Conservation (phyloP, 2,888 invertebrate genomes). For the Iselma pallidipennis region DNA sequence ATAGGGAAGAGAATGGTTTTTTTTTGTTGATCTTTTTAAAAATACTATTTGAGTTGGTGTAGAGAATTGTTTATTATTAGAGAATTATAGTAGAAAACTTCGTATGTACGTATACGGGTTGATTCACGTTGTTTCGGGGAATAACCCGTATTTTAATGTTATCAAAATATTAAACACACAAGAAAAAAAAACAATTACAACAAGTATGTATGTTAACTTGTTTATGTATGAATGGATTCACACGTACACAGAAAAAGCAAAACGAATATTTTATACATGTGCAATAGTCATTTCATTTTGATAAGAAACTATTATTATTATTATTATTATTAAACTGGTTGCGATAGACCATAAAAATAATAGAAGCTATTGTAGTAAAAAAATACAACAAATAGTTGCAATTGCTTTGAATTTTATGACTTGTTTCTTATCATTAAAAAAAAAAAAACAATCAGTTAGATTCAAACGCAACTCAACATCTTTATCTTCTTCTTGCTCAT, state of each 20-base stretch:
- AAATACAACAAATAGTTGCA: slow-evolving; percentile 5
- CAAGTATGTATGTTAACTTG: slow-evolving; percentile 12
- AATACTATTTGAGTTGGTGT: slow-evolving; percentile 26
- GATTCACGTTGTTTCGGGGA: slow-evolving; percentile 23
- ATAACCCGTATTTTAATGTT: slow-evolving; percentile 35
- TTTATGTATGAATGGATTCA: slow-evolving; percentile 18
- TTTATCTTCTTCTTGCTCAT: too few relatives aligned
- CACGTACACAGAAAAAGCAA: slow-evolving; percentile 15
- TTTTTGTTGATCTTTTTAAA: slow-evolving; percentile 25
- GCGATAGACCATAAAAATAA: slow-evolving; percentile 29
- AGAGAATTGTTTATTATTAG: slow-evolving; percentile 32
- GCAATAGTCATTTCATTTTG: slow-evolving; percentile 24
- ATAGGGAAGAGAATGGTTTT: too few relatives aligned
- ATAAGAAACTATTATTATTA: slow-evolving; percentile 16
- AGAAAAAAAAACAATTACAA: too few relatives aligned
- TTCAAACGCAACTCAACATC: too few relatives aligned
- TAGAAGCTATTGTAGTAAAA: slow-evolving; percentile 15
- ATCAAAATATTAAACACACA: slow-evolving; percentile 23
- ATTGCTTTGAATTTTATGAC: slow-evolving; percentile 8
- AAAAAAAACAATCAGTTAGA: too few relatives aligned
- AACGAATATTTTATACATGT: slow-evolving; percentile 27
- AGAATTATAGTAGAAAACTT: slow-evolving; percentile 28
- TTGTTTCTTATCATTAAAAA: slow-evolving; percentile 19
- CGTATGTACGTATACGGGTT: slow-evolving; percentile 36
- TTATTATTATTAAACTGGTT: too few relatives aligned